Percentiles rank a stretch among this genome's conserved stretches.
Evolutionary conservation across 2,797 vertebrate species (phyloP).

Genomic region (Gadopsis bispinosus): DNA sequence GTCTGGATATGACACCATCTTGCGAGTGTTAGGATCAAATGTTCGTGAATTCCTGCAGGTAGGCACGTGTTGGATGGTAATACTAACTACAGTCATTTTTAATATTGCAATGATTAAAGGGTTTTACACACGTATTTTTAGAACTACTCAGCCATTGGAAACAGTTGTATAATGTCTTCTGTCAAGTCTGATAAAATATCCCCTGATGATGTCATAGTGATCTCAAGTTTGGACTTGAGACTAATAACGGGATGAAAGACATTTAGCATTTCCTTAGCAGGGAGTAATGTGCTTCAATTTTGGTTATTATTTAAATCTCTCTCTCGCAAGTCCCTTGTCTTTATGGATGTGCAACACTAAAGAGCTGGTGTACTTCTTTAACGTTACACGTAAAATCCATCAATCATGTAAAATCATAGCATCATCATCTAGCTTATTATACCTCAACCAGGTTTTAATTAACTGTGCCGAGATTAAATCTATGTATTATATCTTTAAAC

Average conservation of each 20-base stretch:
- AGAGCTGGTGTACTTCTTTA: not conserved
- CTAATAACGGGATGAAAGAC: not conserved
- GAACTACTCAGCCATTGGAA: not conserved
- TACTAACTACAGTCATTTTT: not conserved
- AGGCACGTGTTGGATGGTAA: conserved; percentile 47
- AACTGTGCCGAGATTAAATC: conserved; percentile 1
- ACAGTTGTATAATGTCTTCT: not conserved
- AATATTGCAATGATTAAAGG: not conserved
- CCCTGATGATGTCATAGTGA: not conserved
- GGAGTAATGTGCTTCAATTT: not conserved
- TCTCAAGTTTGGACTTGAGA: not conserved
- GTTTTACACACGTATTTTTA: not conserved
- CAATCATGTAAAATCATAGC: no score
- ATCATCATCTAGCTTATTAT: not conserved
- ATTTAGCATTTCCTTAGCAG: not conserved
- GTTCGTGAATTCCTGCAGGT: conserved; percentile 99
- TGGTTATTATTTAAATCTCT: not conserved
- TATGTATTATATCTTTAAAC: conserved; percentile 45
- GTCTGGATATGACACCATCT: conserved; percentile 98
- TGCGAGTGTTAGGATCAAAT: conserved; percentile 96
- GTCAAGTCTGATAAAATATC: not conserved
- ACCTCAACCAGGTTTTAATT: not conserved
- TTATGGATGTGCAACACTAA: not conserved
- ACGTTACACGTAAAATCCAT: conserved; percentile 10
- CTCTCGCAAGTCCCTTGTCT: not conserved